Percentiles rank a stretch among this genome's conserved stretches.
Conservation (phyloP, 2,888 invertebrate species). For the Thymelicus sylvestris region DNA sequence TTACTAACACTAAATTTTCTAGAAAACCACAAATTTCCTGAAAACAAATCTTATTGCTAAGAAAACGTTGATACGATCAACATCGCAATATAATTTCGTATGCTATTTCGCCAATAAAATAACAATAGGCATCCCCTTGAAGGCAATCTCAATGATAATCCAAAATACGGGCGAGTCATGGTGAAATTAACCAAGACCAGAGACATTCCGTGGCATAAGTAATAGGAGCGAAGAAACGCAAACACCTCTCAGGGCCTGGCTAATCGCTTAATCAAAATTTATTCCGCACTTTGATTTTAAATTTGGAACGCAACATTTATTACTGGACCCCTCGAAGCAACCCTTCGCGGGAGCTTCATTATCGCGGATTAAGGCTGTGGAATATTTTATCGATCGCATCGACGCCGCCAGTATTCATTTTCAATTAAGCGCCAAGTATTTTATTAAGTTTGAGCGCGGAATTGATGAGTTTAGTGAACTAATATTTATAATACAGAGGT, state of each 20-base stretch:
- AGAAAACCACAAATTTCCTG: too few relatives aligned
- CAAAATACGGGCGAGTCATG: slow-evolving; percentile 23
- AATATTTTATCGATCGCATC: slow-evolving; percentile 83
- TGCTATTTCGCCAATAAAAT: not conserved
- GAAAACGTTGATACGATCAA: not conserved
- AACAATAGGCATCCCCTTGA: slow-evolving; percentile 15
- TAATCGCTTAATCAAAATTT: slow-evolving; percentile 85
- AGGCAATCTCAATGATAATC: slow-evolving; percentile 24
- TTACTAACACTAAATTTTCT: too few relatives aligned
- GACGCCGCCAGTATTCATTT: slow-evolving; percentile 82
- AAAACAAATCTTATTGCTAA: too few relatives aligned
- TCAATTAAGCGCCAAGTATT: slow-evolving; percentile 85
- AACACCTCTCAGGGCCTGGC: slow-evolving; percentile 73
- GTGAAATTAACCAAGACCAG: slow-evolving; percentile 33
- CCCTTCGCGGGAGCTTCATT: slow-evolving; percentile 82
- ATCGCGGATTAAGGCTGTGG: slow-evolving; percentile 84
- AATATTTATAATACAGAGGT: slow-evolving; percentile 82
- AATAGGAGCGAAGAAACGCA: slow-evolving; percentile 70
- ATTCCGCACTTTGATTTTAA: slow-evolving; percentile 85
- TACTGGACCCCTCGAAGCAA: slow-evolving; percentile 78
- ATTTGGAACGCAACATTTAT: slow-evolving; percentile 84
- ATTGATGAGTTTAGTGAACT: slow-evolving; percentile 84
- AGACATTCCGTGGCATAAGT: slow-evolving; percentile 48
- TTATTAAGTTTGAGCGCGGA: slow-evolving; percentile 83
- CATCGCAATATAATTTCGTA: not conserved